A percentile compares a stretch with the other conserved stretches of the same genome.
phyloP scores from a whole-genome alignment of 2,888 invertebrate genomes.

The Notodonta dromedarius region DNA sequence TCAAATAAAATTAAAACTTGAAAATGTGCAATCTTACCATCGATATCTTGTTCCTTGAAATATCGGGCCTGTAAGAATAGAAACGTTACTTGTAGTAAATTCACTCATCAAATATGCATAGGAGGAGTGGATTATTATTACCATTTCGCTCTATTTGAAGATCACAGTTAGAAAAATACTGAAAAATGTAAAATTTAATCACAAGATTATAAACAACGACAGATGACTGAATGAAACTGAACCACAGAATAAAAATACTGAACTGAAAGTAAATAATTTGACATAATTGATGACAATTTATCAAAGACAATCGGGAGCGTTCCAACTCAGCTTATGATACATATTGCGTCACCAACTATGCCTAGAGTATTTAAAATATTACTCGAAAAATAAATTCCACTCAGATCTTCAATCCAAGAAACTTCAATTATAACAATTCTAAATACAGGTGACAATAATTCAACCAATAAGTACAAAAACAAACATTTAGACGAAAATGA shows the following conservation, averaged over 20 bases:
- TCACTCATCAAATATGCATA: not conserved
- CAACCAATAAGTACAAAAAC: not conserved
- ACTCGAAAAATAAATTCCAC: no score
- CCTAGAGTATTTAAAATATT: no score
- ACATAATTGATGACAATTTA: not conserved
- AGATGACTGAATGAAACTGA: no score
- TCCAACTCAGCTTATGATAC: no score
- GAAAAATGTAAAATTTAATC: no score
- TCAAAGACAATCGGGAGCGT: not conserved
- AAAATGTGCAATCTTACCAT: slow-evolving; percentile 87
- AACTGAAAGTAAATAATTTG: no score
- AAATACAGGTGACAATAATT: no score
- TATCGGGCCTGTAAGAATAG: slow-evolving; percentile 90
- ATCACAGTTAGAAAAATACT: not conserved
- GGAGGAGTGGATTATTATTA: not conserved
- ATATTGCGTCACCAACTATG: no score
- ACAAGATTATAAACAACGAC: no score
- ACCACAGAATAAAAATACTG: no score
- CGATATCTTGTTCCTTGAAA: slow-evolving; percentile 97
- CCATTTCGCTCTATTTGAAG: slow-evolving; percentile 18
- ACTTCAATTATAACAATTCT: no score
- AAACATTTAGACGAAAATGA: slow-evolving; percentile 3
- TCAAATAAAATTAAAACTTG: not conserved
- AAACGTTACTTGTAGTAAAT: not conserved
- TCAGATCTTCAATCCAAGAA: no score